Conservation (phyloP, 2,888 invertebrate genomes). For the Morpho helenor region DNA sequence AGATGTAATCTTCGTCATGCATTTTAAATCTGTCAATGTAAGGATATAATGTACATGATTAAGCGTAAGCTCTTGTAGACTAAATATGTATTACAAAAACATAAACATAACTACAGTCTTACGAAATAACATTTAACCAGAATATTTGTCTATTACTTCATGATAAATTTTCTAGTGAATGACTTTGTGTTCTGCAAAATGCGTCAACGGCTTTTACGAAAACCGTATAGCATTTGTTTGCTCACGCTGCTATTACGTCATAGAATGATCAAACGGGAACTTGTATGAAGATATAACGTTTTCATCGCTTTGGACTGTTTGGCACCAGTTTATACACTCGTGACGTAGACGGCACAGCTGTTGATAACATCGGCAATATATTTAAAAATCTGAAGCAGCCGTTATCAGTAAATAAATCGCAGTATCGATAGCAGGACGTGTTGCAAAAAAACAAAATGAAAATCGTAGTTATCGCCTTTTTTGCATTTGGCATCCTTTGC, state of each 20-base stretch:
- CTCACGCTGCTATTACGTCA: constrained; percentile 16
- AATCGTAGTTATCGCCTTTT: constrained; percentile 29
- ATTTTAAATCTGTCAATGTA: too few species aligned
- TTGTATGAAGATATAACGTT: background rate
- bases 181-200: background rate
- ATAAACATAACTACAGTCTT: too few species aligned
- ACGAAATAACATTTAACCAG: too few species aligned
- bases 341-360: constrained; percentile 22
- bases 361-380: constrained; percentile 37
- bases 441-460: constrained; percentile 25
- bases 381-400: constrained; percentile 40
- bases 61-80: too few species aligned
- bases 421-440: constrained; percentile 15
- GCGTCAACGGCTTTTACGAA: constrained; percentile 1
- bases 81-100: too few species aligned
- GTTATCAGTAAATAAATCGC: constrained; percentile 35
- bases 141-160: too few species aligned
- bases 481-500: constrained; percentile 29
- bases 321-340: constrained; percentile 28
- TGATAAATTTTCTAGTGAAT: too few species aligned
- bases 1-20: too few species aligned
- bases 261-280: constrained; percentile 9
- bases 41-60: too few species aligned
- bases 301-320: constrained; percentile 15
- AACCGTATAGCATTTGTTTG: constrained; percentile 2